Conservation (phyloP, 30 jellyfish, hydroid and myxozoan genomes). For the Aurelia sp. region DNA sequence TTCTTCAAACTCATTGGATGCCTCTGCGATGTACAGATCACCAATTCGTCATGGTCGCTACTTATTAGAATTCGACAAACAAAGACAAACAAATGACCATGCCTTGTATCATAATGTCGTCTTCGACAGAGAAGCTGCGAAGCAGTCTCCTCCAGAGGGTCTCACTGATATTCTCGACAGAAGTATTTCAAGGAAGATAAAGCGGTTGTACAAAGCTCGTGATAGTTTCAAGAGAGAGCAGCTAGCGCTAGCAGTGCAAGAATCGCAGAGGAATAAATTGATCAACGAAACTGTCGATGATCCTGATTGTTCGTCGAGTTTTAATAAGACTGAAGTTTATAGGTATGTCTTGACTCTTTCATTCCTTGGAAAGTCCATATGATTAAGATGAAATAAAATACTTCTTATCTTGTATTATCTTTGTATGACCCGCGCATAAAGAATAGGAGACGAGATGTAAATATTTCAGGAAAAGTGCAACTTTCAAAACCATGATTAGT, state of each 20-base stretch:
- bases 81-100: constrained; percentile 1
- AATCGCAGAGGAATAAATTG: neutral
- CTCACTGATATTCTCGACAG: constrained; percentile 43
- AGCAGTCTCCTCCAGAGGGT: constrained; percentile 20
- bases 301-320: constrained; percentile 52
- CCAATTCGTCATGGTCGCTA: constrained; percentile 68
- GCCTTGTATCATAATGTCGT: constrained; percentile 27
- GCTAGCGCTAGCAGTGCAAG: neutral
- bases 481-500: neutral
- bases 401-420: too few relatives aligned
- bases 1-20: constrained; percentile 16
- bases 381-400: too few relatives aligned
- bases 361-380: neutral
- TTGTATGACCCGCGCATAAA: too few relatives aligned
- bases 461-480: neutral
- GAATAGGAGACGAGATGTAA: too few relatives aligned
- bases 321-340: constrained; percentile 68
- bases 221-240: constrained; percentile 12
- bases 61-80: constrained; percentile 64
- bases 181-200: constrained; percentile 26
- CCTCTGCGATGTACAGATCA: constrained; percentile 21
- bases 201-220: constrained; percentile 9
- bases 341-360: constrained; percentile 43
- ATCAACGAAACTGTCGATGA: constrained; percentile 33
- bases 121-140: constrained; percentile 18